Evolutionary conservation across 2,888 invertebrate species (phyloP).

Genomic region (Caenorhabditis zanzibari): DNA sequence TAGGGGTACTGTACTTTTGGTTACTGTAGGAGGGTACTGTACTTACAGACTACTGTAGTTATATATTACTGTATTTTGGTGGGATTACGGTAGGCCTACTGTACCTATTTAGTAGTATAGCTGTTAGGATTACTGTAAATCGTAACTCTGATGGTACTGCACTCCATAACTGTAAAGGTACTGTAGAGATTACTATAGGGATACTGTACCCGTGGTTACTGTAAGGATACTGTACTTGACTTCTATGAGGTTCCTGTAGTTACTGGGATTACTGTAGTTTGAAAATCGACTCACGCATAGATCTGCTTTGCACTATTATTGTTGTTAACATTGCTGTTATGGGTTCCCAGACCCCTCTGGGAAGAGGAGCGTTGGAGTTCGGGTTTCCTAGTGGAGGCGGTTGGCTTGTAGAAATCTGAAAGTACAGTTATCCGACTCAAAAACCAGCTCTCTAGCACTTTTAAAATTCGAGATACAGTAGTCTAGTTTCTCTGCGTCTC

Average conservation of each 20-base stretch:
- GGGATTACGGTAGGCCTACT: background rate
- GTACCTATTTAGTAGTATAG: background rate
- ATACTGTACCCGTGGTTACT: background rate
- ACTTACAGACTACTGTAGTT: background rate
- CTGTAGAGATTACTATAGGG: too few species aligned
- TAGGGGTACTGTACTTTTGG: too few species aligned
- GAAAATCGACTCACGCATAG: slow-evolving; percentile 24
- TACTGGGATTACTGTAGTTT: too few species aligned
- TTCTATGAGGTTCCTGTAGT: too few species aligned
- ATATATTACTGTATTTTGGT: background rate
- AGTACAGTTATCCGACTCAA: background rate
- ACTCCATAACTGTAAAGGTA: too few species aligned
- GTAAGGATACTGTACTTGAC: background rate
- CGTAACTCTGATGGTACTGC: too few species aligned
- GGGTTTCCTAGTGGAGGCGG: slow-evolving; percentile 16
- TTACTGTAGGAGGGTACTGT: background rate
- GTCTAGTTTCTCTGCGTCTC: too few species aligned
- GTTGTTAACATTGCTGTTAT: slow-evolving; percentile 36
- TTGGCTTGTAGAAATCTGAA: slow-evolving; percentile 44
- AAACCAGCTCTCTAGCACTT: too few species aligned
- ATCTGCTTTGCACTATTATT: slow-evolving; percentile 34
- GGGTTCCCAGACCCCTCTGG: slow-evolving; percentile 46
- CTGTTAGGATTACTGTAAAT: too few species aligned
- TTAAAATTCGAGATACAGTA: too few species aligned
- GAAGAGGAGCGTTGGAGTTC: slow-evolving; percentile 70